Base-by-base conservation (phyloP, 2,888 invertebrate genomes). In the Drosophila falleni region DNA sequence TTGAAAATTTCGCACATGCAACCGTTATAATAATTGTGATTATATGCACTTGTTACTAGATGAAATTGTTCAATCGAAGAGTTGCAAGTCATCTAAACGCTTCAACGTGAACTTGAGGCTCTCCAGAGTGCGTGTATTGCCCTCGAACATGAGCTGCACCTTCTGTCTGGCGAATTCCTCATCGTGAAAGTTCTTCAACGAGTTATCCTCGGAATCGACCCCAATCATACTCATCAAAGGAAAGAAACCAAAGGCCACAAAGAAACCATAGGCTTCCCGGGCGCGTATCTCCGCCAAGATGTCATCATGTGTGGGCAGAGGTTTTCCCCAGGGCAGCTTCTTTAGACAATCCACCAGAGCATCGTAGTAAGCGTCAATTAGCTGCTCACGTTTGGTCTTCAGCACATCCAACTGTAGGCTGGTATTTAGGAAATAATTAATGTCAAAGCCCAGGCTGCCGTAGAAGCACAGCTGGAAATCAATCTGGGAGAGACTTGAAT, bases 351-450 rank as follows among this genome's bases (percentile, higher is more conserved):
- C 68, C 13, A 76, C 53, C 0, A 93, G 60, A 0, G 77, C 71
- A n/a, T 81, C 67, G 33, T 79, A 81, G 67, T 93, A 93, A 1
- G 41, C 69, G 47, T 83, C 79, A 16, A 93, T 82, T 0, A 93
- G 71, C 13, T 77, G 71, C 10, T 89, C 79, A 0, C 91, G 83
- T 35, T 89, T 79, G 1, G 75, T 70, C 9, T 46, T 62, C 0
- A 92, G 70, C 0, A 91, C 90, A 16, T 92, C 88, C 33, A 91
- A 73, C 31, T 91, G 86, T 4, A 91, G 71, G 71, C 93, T 93
- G 5, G 93, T 93, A 31, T 90, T 90, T 0, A 93, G 71, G 42
- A 93, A 93, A 65, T 93, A 93, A 50, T 93, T 93, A 4, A 93
- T 65, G 75, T 93, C 93, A 15, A 92, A 90, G 4, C 93, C 93